phyloP scores from a whole-genome alignment of 1,140 invertebrate species.

The Drosophila simulans region DNA sequence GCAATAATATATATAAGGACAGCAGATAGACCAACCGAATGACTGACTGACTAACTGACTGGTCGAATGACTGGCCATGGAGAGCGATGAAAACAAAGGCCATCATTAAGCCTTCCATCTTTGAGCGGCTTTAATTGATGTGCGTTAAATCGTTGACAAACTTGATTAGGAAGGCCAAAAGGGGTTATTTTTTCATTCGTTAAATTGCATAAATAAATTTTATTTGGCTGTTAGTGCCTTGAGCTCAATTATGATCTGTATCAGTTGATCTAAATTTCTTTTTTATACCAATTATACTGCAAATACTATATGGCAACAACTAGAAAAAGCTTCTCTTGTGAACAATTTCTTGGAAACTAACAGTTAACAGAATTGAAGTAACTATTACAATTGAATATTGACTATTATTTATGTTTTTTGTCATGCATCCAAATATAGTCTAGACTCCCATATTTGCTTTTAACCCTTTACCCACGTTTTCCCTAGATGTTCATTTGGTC shows the following conservation, averaged over 20 bases:
- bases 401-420: no score
- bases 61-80: slow-evolving; percentile 14
- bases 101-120: slow-evolving; percentile 51
- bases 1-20: slow-evolving; percentile 1
- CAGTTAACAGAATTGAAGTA: no score
- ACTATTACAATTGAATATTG: no score
- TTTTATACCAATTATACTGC: no score
- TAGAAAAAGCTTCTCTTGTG: no score
- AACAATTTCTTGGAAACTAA: no score
- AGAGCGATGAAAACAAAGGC: slow-evolving; percentile 65
- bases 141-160: slow-evolving; percentile 25
- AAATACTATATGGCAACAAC: no score
- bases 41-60: slow-evolving; percentile 17
- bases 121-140: slow-evolving; percentile 37
- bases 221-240: not conserved
- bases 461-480: not conserved
- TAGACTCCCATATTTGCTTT: not conserved
- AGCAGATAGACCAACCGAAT: slow-evolving; percentile 41
- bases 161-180: slow-evolving; percentile 23
- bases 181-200: slow-evolving; percentile 22
- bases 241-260: no score
- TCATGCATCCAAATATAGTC: not conserved
- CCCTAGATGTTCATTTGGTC: slow-evolving; percentile 20
- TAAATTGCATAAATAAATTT: slow-evolving; percentile 3
- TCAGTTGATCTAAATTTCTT: no score